Conservation (phyloP, 2,888 invertebrate species). For the Yponomeuta evonymella region DNA sequence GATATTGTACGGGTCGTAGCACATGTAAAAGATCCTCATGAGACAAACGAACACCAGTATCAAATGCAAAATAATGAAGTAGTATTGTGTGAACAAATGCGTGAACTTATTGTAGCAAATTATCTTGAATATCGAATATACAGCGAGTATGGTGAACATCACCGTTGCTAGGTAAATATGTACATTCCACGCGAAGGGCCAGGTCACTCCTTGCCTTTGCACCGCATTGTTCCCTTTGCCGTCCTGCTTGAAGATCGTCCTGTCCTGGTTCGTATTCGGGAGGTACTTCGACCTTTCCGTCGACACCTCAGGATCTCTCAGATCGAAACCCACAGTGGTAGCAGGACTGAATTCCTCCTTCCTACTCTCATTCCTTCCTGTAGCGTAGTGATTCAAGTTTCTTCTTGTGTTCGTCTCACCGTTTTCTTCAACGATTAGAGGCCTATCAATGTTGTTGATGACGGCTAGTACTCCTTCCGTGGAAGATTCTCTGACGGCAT, state of each 20-base stretch:
- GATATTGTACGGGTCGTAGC: slow-evolving; percentile 95
- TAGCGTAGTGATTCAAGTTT: slow-evolving; percentile 63
- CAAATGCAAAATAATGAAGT: slow-evolving; percentile 90
- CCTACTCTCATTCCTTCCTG: slow-evolving; percentile 57
- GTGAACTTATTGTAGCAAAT: slow-evolving; percentile 90
- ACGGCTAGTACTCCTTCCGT: slow-evolving; percentile 71
- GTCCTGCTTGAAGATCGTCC: slow-evolving; percentile 63
- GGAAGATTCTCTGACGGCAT: slow-evolving; percentile 48
- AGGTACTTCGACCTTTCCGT: slow-evolving; percentile 76
- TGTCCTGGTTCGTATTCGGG: slow-evolving; percentile 73
- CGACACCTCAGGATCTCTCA: slow-evolving; percentile 68
- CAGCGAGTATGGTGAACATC: slow-evolving; percentile 88
- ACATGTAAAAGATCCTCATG: slow-evolving; percentile 89
- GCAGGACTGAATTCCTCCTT: slow-evolving; percentile 60
- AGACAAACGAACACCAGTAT: slow-evolving; percentile 89
- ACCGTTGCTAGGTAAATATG: slow-evolving; percentile 92
- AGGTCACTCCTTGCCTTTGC: slow-evolving; percentile 76
- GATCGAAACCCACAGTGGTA: slow-evolving; percentile 65
- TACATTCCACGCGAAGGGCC: slow-evolving; percentile 93
- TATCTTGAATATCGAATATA: slow-evolving; percentile 90
- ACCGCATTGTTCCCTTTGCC: slow-evolving; percentile 53
- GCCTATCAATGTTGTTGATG: slow-evolving; percentile 68
- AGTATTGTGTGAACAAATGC: slow-evolving; percentile 90
- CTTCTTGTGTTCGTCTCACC: slow-evolving; percentile 72
- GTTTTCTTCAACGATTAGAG: slow-evolving; percentile 62